Evolutionary conservation across 2,888 invertebrate species (phyloP).

Genomic region (Cetonia aurata): DNA sequence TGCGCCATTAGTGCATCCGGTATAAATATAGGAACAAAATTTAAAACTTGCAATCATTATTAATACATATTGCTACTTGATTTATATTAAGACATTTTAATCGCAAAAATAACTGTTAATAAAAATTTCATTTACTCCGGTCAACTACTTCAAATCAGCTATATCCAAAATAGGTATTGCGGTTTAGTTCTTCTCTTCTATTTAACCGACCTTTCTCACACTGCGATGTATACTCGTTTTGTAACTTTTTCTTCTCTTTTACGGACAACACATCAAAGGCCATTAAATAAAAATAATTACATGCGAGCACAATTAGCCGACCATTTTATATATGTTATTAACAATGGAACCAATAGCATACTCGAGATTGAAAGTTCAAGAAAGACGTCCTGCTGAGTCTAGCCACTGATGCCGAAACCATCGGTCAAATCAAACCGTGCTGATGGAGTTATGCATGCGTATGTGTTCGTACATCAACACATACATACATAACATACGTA

Average conservation of each 20-base stretch:
- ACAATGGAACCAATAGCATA: slow-evolving; percentile 51
- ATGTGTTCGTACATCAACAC: slow-evolving; percentile 6
- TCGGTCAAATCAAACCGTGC: slow-evolving; percentile 36
- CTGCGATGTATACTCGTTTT: not conserved
- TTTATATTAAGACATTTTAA: too few relatives aligned
- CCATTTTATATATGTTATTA: slow-evolving; percentile 52
- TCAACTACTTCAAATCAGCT: too few relatives aligned
- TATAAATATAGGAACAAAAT: too few relatives aligned
- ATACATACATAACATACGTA: slow-evolving; percentile 8
- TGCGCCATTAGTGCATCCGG: too few relatives aligned
- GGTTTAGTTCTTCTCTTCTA: not conserved
- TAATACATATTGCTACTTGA: too few relatives aligned
- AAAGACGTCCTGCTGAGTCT: slow-evolving; percentile 46
- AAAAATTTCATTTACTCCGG: too few relatives aligned
- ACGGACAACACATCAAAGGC: slow-evolving; percentile 11
- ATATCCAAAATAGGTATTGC: not conserved
- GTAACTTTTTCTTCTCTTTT: slow-evolving; percentile 1
- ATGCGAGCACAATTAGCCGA: slow-evolving; percentile 46
- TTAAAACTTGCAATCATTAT: too few relatives aligned
- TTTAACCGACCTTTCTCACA: slow-evolving; percentile 16
- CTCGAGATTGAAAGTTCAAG: slow-evolving; percentile 44
- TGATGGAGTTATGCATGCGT: slow-evolving; percentile 15
- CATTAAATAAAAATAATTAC: slow-evolving; percentile 38
- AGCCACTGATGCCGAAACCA: slow-evolving; percentile 44
- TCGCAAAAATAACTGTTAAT: too few relatives aligned